Evolutionary conservation across 37 sponge, comb jelly and placozoan genomes (phyloP).

Genomic region (Tethya wilhelma): DNA sequence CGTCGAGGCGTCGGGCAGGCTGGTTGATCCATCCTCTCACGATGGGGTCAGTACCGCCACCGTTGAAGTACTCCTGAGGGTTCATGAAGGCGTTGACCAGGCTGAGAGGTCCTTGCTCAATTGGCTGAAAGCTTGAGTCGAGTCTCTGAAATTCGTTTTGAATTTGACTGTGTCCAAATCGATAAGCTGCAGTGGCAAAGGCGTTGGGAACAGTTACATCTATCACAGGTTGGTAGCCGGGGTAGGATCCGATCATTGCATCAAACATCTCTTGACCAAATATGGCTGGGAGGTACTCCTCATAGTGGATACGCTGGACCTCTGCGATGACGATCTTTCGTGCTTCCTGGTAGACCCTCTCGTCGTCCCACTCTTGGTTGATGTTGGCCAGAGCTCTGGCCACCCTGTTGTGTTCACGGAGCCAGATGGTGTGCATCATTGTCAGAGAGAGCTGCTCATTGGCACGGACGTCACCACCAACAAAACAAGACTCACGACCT

Average conservation of each 20-base stretch:
- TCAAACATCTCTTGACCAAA: constrained; percentile 50
- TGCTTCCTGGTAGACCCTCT: constrained; percentile 81
- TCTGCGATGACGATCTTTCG: constrained; percentile 82
- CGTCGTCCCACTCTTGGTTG: constrained; percentile 84
- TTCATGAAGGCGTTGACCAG: constrained; percentile 70
- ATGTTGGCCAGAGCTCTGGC: constrained; percentile 55
- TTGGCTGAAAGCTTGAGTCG: constrained; percentile 18
- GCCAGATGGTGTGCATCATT: constrained; percentile 95
- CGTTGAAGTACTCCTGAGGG: constrained; percentile 42
- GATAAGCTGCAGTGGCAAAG: constrained; percentile 88
- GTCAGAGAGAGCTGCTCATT: constrained; percentile 90
- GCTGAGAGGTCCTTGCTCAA: constrained; percentile 47
- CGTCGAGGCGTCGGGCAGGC: constrained; percentile 58
- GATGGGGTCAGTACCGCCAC: constrained; percentile 74
- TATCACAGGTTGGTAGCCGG: constrained; percentile 57
- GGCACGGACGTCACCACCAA: constrained; percentile 82
- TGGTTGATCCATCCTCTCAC: constrained; percentile 57
- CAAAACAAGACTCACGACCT: constrained; percentile 47
- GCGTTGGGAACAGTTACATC: constrained; percentile 70
- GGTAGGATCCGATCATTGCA: constrained; percentile 45
- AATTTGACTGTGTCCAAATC: constrained; percentile 86
- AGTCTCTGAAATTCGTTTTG: constrained; percentile 62
- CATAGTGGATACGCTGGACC: constrained; percentile 85
- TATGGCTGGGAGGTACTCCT: constrained; percentile 85
- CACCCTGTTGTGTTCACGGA: constrained; percentile 95